Base-by-base conservation (phyloP, 2,113 vertebrate genomes). In the Calidris pygmaea region DNA sequence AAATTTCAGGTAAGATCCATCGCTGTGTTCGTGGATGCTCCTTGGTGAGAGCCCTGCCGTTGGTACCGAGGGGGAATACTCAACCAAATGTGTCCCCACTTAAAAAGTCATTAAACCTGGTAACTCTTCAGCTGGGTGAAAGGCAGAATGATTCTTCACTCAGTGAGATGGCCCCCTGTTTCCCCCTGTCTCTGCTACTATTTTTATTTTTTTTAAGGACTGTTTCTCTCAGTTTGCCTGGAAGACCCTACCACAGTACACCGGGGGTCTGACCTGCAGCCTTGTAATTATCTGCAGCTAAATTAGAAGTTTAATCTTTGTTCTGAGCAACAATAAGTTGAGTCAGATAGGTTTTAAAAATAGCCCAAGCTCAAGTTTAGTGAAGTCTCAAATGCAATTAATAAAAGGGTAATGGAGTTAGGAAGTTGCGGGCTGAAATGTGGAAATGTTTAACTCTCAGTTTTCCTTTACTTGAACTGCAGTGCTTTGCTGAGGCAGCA, bases 281-380 rank as follows among this genome's bases (percentile, higher is more conserved):
- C 53, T 93, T 35, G 67, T 91, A 96, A 97, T 97, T 97, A 97
- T 96, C 97, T 93, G 45, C 95, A 89, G 95, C 95, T 96, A 97
- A 97, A 97, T 97, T 95, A 96, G 95, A 79, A 97, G 94, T 95
- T 95, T 94, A 96, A 95, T 97, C 97, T 97, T 97, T 95, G 94
- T 96, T 96, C 96, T 94, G 81, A 85, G 91, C 87, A 95, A 96
- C 96, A 96, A 83, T 95, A 92, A 95, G 77, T 95, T 95, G 97
- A 97, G 92, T 95, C 89, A 84, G 90, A 96, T 95, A 92, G 78
- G 62, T 94, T 97, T 97, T 97, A 97, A 97, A 97, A 97, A 97
- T 97, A 97, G 94, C 91, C 87, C 77, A 59, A 90, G 91, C 94
- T 92, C 53, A 90, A 94, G 78, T 96, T 96, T 94, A 89, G 94